Evolutionary conservation across 2,797 vertebrate genomes (phyloP), one percentile per base, ranked within the genome.

Genomic region (Pipistrellus nathusii): DNA sequence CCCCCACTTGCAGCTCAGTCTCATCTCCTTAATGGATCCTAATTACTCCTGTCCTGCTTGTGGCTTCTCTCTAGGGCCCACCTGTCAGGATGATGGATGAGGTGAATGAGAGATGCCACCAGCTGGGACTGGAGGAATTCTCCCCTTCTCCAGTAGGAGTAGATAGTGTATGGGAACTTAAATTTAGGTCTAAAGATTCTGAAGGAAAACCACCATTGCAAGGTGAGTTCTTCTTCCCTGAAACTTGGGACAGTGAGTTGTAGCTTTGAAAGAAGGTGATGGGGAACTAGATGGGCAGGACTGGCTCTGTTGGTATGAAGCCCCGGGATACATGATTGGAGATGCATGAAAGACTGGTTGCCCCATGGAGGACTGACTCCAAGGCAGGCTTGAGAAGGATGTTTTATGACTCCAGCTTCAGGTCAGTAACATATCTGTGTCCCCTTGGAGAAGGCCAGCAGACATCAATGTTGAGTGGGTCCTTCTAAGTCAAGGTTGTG

Each of bases 11-110:
- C 38, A 90, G 95, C 75, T 92, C 82, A 92, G 90, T 77, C 73
- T 95, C 95, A 91, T 97, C 91, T 97, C 85, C 90, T 96, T 97
- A 97, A 97, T 97, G 97, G 96, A 88, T 93, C 93, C 96, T 97
- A 97, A 97, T 97, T 97, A 96, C 82, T 90, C 92, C 86, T 84
- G 75, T 94, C 95, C 93, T 44, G 85, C 86, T 87, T 90, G 85
- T 91, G 91, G 93, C 77, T 96, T 88, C 81, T 92, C 96, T 96
- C 96, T 48, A 57, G 96, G 94, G 95, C 85, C 95, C 78, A 94
- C 92, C 89, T 96, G 71, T 95, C 91, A 3, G 25, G 93, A 88
- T 97, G 97, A 97, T 86, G 71, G 93, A 97, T 96, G 95, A 95
- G 78, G 90, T 85, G 84, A 85, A 41, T 59, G 85, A 89, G 55